Base-by-base conservation (phyloP, 2,797 vertebrate species). In the Hoplostethus atlanticus region DNA sequence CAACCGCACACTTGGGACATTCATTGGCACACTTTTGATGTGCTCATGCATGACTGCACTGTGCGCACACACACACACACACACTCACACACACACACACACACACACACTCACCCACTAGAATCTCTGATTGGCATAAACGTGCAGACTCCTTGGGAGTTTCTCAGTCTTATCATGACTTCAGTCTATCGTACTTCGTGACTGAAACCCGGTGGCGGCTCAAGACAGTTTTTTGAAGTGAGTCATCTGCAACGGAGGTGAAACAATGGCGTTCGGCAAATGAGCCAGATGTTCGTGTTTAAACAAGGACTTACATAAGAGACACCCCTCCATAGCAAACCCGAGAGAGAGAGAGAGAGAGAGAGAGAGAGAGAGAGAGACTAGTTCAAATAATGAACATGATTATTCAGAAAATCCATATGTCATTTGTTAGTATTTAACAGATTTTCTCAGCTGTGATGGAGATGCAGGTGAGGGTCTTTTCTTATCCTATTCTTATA, bases 241-340 rank as follows among this genome's bases (percentile, higher is more conserved):
- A 71, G 54, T 77, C 61, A 71, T 17, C 69, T 82, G 53, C 62
- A 63, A 55, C 66, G 66, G 77, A 58, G 65, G 71, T 60, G 47
- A 64, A 76, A 79, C 80, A 50, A 59, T 54, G 34, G 72, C 46
- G 62, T 80, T 81, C 79, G 75, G 77, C 79, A 82, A 71, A 17
- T 30, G 48, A 75, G 79, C 59, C 81, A 89, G 81, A 81, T 88
- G 84, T 89, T 79, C 62, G 60, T 60, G 74, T 82, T 76, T 81
- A 65, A 78, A 76, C 56, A 80, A 63, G 31, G 67, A 68, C 69
- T 81, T 79, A 48, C 57, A 74, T 79, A 76, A 81, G 62, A 83
- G 72, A 55, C 47, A 25, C 42, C 62, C 50, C 55, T 68, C 62
- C 54, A 60, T 30, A 38, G 42, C 40, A 76, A 64, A n/a, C 0